Conservation (phyloP, 2,797 vertebrate species). For the Thamnophis elegans region DNA sequence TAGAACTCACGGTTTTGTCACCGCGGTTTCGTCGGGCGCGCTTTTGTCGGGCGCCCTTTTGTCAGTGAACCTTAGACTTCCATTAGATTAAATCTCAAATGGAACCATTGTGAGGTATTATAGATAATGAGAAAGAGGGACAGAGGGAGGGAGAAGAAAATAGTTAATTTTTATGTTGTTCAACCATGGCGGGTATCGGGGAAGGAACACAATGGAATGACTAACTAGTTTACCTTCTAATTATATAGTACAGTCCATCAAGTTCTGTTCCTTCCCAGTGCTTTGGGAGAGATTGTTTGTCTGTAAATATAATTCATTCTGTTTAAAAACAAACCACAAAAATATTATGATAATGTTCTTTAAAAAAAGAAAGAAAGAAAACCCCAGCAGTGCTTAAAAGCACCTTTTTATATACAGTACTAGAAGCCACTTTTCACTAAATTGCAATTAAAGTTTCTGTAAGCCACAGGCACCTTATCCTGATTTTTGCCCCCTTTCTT, state of each 20-base stretch:
- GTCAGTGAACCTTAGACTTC: too few relatives aligned
- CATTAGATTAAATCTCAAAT: not conserved
- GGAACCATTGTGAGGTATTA: not conserved
- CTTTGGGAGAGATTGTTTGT: not conserved
- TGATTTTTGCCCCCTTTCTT: not conserved
- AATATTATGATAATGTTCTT: not conserved
- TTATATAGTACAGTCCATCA: not conserved
- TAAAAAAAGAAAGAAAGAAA: not conserved
- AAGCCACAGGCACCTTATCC: not conserved
- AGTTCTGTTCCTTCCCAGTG: not conserved
- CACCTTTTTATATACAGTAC: not conserved
- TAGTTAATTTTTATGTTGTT: not conserved
- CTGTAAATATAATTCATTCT: not conserved
- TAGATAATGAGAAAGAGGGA: not conserved
- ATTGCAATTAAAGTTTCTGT: not conserved
- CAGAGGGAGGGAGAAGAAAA: not conserved
- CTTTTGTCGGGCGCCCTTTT: too few relatives aligned
- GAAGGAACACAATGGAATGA: not conserved
- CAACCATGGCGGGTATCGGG: not conserved
- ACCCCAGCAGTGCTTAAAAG: not conserved
- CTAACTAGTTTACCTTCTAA: not conserved
- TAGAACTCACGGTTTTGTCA: too few relatives aligned
- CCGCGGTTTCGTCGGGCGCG: too few relatives aligned
- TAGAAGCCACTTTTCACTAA: not conserved
- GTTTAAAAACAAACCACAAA: not conserved